Percentiles rank a stretch among this genome's conserved stretches.
Conservation (phyloP, 1,140 invertebrate genomes). For the Drosophila nigrodunni region DNA sequence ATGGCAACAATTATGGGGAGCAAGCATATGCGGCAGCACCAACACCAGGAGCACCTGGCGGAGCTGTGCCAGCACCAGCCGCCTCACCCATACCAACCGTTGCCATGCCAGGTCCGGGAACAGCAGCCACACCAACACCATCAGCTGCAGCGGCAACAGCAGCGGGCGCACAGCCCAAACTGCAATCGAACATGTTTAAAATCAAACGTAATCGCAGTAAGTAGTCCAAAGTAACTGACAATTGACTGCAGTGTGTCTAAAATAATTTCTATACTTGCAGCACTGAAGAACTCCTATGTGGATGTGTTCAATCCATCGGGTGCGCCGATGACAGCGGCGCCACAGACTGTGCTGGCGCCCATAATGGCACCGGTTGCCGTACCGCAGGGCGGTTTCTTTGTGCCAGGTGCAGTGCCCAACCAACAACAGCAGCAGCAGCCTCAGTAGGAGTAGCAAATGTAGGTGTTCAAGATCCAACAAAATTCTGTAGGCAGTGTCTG, state of each 20-base stretch:
- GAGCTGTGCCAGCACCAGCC: constrained; percentile 51
- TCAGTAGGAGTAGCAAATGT: constrained; percentile 27
- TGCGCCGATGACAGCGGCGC: constrained; percentile 81
- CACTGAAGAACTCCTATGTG: constrained; percentile 92
- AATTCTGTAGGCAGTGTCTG: too few relatives aligned
- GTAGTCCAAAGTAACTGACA: constrained; percentile 53
- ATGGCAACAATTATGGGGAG: constrained; percentile 22
- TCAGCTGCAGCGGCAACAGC: constrained; percentile 13
- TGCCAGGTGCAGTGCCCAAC: constrained; percentile 68
- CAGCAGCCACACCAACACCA: constrained; percentile 3
- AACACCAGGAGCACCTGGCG: constrained; percentile 32
- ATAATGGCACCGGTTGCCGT: constrained; percentile 84
- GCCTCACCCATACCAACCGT: constrained; percentile 46
- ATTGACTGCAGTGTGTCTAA: background rate
- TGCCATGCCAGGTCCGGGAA: constrained; percentile 62
- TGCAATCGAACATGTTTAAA: constrained; percentile 90
- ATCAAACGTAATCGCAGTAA: constrained; percentile 90
- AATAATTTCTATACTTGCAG: constrained; percentile 82
- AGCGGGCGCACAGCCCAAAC: constrained; percentile 84
- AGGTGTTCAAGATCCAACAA: constrained; percentile 1
- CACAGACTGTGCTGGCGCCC: constrained; percentile 85
- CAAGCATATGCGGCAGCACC: constrained; percentile 24
- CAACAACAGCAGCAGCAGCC: constrained; percentile 50
- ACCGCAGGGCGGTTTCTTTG: constrained; percentile 84
- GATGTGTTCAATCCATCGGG: constrained; percentile 93